phyloP scores from a whole-genome alignment of 2,113 vertebrate genomes.

The Pipa parva region DNA sequence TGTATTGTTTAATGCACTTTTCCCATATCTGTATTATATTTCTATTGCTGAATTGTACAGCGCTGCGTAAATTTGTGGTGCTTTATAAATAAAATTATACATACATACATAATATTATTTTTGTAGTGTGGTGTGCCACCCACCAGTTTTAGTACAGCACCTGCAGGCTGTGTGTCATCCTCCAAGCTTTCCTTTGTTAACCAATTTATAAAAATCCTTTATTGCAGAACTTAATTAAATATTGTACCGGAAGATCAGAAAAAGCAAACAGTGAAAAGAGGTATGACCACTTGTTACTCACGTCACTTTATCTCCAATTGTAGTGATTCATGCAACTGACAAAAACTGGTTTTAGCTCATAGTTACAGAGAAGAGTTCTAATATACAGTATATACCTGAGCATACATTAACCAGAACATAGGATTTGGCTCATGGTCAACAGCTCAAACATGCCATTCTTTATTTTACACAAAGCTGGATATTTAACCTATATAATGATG shows the following conservation, averaged over 20 bases:
- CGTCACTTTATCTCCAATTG: not conserved
- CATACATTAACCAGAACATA: no score
- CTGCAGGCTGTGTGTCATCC: slow-evolving; percentile 9
- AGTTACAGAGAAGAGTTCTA: not conserved
- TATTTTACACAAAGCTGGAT: no score
- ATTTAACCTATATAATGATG: no score
- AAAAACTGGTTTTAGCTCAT: not conserved
- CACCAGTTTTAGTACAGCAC: not conserved
- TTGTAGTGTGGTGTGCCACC: not conserved
- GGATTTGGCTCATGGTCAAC: no score
- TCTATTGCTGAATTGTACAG: no score
- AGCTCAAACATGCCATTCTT: no score
- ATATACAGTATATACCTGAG: no score
- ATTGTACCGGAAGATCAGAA: slow-evolving; percentile 1
- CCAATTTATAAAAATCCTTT: slow-evolving; percentile 18
- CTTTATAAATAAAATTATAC: no score
- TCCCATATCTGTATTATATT: no score
- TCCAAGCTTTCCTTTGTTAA: slow-evolving; percentile 17
- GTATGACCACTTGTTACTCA: not conserved
- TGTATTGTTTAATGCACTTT: no score
- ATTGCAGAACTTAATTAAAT: slow-evolving; percentile 25
- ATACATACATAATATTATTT: no score
- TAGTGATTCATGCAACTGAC: not conserved
- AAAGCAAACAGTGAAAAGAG: slow-evolving; percentile 1
- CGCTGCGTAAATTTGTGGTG: no score